phyloP scores from a whole-genome alignment of 2,888 invertebrate genomes.

The Deilephila porcellus region DNA sequence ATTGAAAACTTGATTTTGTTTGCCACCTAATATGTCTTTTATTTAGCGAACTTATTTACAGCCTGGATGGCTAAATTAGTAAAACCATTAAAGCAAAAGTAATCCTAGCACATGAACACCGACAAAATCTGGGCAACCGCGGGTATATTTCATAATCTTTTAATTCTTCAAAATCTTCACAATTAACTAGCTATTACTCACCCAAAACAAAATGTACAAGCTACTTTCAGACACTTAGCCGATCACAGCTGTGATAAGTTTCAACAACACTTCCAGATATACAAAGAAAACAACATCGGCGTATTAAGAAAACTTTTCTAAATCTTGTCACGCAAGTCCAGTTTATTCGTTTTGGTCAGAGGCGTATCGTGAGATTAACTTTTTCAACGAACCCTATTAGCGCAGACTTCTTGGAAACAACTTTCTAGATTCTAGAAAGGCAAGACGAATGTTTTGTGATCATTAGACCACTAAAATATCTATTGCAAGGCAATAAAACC shows the following conservation, averaged over 20 bases:
- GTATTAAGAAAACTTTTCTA: conserved; percentile 17
- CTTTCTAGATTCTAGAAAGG: conserved; percentile 19
- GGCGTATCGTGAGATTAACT: conserved; percentile 8
- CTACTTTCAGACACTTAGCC: too few relatives aligned
- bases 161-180: too few relatives aligned
- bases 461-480: conserved; percentile 8
- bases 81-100: too few relatives aligned
- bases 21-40: not conserved
- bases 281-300: not conserved
- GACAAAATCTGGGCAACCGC: too few relatives aligned
- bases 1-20: not conserved
- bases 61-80: not conserved
- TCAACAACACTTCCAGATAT: not conserved
- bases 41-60: not conserved
- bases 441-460: conserved; percentile 17
- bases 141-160: too few relatives aligned
- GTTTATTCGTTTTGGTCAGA: conserved; percentile 14
- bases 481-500: not conserved
- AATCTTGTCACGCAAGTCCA: conserved; percentile 16
- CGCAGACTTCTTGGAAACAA: conserved; percentile 3
- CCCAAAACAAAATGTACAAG: too few relatives aligned
- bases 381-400: conserved; percentile 13
- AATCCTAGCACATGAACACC: too few relatives aligned
- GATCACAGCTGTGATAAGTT: not conserved
- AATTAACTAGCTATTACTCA: too few relatives aligned